Conservation (phyloP, 2,797 vertebrate species). For the Cheirogaleus major region DNA sequence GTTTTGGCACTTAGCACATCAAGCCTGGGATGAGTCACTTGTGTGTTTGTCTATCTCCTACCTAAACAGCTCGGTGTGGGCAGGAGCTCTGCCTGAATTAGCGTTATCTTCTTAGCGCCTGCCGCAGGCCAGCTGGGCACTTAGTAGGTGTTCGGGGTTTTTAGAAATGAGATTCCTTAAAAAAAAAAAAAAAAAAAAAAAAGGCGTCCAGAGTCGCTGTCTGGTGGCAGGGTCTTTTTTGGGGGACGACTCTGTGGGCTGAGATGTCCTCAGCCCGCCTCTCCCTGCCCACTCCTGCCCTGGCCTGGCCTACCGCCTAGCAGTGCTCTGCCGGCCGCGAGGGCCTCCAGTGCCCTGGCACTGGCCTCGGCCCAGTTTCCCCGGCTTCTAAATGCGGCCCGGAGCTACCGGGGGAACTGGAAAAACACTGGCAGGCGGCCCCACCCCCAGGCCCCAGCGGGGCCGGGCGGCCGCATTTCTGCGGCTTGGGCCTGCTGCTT, state of each 20-base stretch:
- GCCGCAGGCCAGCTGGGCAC: not conserved
- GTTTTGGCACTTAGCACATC: not conserved
- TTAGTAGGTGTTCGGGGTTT: not conserved
- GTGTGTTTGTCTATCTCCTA: not conserved
- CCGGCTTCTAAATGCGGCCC: constrained; percentile 61
- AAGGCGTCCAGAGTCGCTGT: not conserved
- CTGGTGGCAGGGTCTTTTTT: not conserved
- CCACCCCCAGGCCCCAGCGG: constrained; percentile 73
- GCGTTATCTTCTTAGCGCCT: not conserved
- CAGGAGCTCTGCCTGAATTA: not conserved
- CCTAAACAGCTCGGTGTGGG: not conserved
- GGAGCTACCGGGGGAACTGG: constrained; percentile 80
- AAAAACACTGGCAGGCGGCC: constrained; percentile 82
- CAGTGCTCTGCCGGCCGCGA: not conserved
- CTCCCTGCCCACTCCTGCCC: not conserved
- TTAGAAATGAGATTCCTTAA: not conserved
- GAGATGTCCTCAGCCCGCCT: not conserved
- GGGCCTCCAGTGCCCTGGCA: constrained; percentile 47
- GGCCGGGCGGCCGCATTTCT: constrained; percentile 56
- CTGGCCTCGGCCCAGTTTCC: constrained; percentile 69
- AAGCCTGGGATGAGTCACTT: constrained; percentile 48
- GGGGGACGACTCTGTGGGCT: not conserved
- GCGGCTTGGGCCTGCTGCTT: constrained; percentile 71
- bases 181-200: no score
- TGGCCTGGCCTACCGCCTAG: not conserved